Evolutionary conservation across 2,888 invertebrate genomes (phyloP).

Genomic region (Ceraclea dissimilis): DNA sequence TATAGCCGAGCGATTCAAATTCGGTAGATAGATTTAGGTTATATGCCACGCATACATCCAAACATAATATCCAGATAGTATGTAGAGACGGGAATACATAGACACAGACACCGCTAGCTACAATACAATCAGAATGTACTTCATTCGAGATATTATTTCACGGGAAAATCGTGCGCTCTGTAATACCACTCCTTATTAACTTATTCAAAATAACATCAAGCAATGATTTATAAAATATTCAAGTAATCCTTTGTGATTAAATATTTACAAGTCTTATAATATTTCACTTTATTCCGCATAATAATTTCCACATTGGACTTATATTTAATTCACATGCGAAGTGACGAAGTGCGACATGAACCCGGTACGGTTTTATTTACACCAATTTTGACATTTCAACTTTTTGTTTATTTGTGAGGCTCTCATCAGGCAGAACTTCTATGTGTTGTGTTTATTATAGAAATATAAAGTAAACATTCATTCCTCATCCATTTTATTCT

Average conservation of each 20-base stretch:
- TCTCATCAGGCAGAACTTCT: too few species aligned
- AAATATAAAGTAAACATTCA: too few species aligned
- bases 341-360: not conserved
- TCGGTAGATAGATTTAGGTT: too few species aligned
- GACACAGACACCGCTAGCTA: too few species aligned
- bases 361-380: conserved; percentile 5
- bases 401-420: not conserved
- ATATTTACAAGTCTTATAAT: too few species aligned
- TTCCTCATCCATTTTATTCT: too few species aligned
- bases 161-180: conserved; percentile 10
- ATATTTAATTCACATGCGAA: not conserved
- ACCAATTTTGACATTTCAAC: not conserved
- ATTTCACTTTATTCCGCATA: not conserved
- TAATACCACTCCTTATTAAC: conserved; percentile 22
- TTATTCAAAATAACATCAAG: conserved; percentile 2
- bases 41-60: conserved; percentile 5
- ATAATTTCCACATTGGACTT: too few species aligned
- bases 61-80: conserved; percentile 9
- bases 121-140: too few species aligned
- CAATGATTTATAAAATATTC: not conserved
- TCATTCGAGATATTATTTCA: conserved; percentile 9
- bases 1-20: too few species aligned
- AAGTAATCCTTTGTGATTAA: too few species aligned
- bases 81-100: too few species aligned
- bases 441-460: too few species aligned